Evolutionary conservation across 2,113 vertebrate genomes (phyloP).

Genomic region (Aptenodytes forsteri): DNA sequence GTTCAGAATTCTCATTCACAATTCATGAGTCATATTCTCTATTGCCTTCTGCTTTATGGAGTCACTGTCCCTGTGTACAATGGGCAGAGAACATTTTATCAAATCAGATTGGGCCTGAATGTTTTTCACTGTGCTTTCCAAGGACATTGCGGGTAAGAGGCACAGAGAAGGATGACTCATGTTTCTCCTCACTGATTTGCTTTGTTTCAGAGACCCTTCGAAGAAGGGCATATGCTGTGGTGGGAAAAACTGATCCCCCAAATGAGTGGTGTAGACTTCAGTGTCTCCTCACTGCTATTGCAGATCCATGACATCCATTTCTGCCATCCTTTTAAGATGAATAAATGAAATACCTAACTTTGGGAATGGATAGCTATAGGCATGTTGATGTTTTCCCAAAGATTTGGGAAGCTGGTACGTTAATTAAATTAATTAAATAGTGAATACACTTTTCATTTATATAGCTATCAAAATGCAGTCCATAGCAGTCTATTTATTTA

Average conservation of each 20-base stretch:
- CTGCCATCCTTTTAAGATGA: background rate
- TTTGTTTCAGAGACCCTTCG: background rate
- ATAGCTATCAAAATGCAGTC: background rate
- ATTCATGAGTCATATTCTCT: slow-evolving; percentile 8
- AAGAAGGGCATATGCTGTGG: background rate
- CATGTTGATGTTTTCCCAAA: background rate
- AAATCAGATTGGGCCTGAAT: background rate
- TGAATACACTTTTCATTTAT: slow-evolving; percentile 4
- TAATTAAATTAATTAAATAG: slow-evolving; percentile 24
- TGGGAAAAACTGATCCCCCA: background rate
- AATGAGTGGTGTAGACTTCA: background rate
- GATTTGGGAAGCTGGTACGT: background rate
- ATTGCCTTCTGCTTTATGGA: slow-evolving; percentile 46
- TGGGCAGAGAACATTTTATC: background rate
- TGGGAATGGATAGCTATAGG: background rate
- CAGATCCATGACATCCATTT: background rate
- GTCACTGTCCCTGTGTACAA: background rate
- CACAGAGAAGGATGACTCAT: background rate
- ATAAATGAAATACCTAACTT: background rate
- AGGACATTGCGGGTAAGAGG: background rate
- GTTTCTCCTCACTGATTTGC: background rate
- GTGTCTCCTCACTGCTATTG: background rate
- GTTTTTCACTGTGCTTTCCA: background rate
- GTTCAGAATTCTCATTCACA: background rate
- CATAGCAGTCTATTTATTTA: background rate